These are phyloP conservation scores for Papilio demoleus DNA, from an alignment of 2,888 invertebrate species.

Conservation along the genomic window DNA sequence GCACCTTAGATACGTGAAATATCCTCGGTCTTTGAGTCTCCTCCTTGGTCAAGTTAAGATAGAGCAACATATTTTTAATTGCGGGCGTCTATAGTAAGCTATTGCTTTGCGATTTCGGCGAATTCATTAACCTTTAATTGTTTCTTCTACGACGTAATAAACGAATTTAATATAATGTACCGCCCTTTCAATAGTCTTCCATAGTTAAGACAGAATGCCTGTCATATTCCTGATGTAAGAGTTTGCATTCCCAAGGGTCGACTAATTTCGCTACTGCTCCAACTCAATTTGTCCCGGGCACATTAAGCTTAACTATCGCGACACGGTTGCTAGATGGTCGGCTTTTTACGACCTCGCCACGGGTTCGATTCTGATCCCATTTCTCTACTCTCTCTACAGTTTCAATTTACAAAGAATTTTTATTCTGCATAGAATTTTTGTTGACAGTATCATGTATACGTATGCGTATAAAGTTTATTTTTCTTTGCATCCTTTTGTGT, in stretches of 20 bases:
- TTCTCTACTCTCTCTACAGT: constrained; percentile 66
- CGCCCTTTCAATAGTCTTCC: constrained; percentile 32
- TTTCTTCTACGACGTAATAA: neutral
- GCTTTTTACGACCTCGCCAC: constrained; percentile 73
- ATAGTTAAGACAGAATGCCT: constrained; percentile 42
- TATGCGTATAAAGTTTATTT: constrained; percentile 49
- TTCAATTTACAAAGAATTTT: constrained; percentile 76
- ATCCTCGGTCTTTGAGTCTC: no score
- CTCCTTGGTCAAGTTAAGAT: no score
- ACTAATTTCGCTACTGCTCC: constrained; percentile 77
- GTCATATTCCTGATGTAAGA: constrained; percentile 50
- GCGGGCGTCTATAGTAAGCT: no score
- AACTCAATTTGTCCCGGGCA: constrained; percentile 80
- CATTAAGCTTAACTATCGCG: constrained; percentile 80
- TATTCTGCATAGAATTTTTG: constrained; percentile 6
- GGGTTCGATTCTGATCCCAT: constrained; percentile 53
- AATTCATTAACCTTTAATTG: neutral
- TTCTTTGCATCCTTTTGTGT: constrained; percentile 43
- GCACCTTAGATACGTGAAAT: no score
- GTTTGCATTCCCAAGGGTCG: constrained; percentile 62
- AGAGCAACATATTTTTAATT: no score
- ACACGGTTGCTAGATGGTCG: constrained; percentile 72
- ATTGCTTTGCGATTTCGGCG: no score
- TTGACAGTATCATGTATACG: constrained; percentile 43
- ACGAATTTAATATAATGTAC: constrained; percentile 2